Conservation (phyloP, 1,140 invertebrate species). For the Sycophila sp. region DNA sequence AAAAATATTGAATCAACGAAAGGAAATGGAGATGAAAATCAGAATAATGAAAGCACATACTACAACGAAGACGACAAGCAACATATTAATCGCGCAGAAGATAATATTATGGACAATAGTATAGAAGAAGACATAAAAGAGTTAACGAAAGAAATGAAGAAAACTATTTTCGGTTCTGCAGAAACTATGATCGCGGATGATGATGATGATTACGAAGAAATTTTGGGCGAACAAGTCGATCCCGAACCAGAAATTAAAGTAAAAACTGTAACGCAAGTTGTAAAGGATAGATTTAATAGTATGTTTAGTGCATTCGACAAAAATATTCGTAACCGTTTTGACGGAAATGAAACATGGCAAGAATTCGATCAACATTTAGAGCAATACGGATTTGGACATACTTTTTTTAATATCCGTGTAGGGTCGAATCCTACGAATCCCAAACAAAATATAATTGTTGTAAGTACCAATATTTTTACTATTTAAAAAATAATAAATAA, state of each 20-base stretch:
- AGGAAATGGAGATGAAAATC: too few relatives aligned
- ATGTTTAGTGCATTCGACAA: background rate
- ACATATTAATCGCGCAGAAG: background rate
- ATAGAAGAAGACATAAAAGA: background rate
- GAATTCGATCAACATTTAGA: background rate
- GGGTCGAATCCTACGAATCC: background rate
- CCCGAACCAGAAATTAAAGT: background rate
- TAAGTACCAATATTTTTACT: too few relatives aligned
- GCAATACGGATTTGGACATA: background rate
- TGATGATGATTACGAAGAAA: background rate
- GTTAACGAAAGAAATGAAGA: background rate
- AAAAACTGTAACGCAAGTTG: background rate
- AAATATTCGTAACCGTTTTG: background rate
- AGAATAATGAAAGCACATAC: too few relatives aligned
- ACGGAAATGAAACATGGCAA: background rate
- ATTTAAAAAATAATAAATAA: too few relatives aligned
- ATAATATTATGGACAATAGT: background rate
- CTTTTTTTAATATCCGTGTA: conserved; percentile 6
- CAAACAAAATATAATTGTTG: conserved; percentile 1
- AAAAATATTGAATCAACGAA: too few relatives aligned
- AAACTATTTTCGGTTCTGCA: too few relatives aligned
- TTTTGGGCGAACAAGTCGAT: too few relatives aligned
- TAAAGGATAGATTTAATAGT: background rate
- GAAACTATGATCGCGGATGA: background rate
- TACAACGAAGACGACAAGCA: background rate